Evolutionary conservation across 2,888 invertebrate genomes (phyloP).

Genomic region (Gerosis bhagava): DNA sequence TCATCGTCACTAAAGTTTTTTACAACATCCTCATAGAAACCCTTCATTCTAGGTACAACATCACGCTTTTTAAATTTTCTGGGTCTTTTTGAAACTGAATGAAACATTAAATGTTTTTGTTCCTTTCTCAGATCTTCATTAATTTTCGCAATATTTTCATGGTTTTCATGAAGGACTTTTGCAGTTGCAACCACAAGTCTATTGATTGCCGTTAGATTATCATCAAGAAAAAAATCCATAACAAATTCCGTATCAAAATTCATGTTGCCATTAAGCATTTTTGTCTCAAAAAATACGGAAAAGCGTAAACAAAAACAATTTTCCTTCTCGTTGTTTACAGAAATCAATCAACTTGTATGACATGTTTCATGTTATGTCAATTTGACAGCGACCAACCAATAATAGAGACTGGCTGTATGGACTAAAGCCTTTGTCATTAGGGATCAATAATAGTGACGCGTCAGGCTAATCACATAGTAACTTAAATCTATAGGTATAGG

Average conservation of each 20-base stretch:
- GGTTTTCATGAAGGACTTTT: conserved; percentile 61
- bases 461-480: no score
- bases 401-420: no score
- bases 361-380: no score
- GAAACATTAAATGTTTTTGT: conserved; percentile 28
- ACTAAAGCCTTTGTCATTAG: no score
- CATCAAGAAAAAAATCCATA: conserved; percentile 65
- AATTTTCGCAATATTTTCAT: conserved; percentile 52
- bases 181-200: conserved; percentile 60
- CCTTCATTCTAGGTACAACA: conserved; percentile 29
- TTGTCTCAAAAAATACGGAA: no score
- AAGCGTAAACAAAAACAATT: no score
- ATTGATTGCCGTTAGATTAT: conserved; percentile 57
- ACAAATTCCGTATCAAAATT: conserved; percentile 63
- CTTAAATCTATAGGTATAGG: no score
- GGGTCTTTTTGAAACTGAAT: conserved; percentile 19
- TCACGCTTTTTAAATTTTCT: conserved; percentile 20
- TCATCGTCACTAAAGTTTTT: conserved; percentile 53
- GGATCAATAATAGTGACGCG: no score
- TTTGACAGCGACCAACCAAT: no score
- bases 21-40: conserved; percentile 55
- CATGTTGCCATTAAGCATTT: no score
- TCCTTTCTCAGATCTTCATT: conserved; percentile 48
- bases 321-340: no score
- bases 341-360: no score